Conservation (phyloP, 2,113 vertebrate species). For the Patagioenas fasciata region DNA sequence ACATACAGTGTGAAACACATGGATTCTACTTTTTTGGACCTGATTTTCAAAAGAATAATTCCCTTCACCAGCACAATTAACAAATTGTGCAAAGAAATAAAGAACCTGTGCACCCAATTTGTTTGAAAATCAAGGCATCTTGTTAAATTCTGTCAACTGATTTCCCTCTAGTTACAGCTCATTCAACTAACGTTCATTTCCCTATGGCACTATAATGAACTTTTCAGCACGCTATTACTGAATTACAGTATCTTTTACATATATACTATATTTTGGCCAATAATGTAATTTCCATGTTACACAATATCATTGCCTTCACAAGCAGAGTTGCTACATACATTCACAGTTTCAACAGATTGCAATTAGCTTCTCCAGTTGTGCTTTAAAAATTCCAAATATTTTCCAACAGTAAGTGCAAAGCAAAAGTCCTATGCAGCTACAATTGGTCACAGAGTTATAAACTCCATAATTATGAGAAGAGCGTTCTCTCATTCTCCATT, state of each 20-base stretch:
- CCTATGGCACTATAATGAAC: constrained; percentile 31
- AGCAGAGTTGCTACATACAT: constrained; percentile 82
- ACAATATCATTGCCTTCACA: constrained; percentile 74
- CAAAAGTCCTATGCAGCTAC: constrained; percentile 70
- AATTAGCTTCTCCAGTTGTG: constrained; percentile 86
- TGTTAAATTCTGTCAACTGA: not conserved
- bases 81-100: constrained; percentile 36
- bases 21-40: not conserved
- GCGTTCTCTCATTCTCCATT: constrained; percentile 76
- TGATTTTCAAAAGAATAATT: constrained; percentile 30
- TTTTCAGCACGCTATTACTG: constrained; percentile 56
- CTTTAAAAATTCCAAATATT: constrained; percentile 81
- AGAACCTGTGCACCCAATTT: not conserved
- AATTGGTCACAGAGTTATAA: constrained; percentile 74
- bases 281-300: constrained; percentile 68
- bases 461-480: constrained; percentile 36
- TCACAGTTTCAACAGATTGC: constrained; percentile 82
- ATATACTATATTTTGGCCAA: constrained; percentile 70
- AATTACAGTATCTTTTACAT: constrained; percentile 58
- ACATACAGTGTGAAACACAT: constrained; percentile 28
- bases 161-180: not conserved
- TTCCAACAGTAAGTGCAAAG: constrained; percentile 77
- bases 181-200: constrained; percentile 32
- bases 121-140: constrained; percentile 46
- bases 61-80: constrained; percentile 33